Percentiles rank a stretch among this genome's conserved stretches.
Evolutionary conservation across 1,140 invertebrate genomes (phyloP).

Genomic region (Aporrectodea caliginosa): DNA sequence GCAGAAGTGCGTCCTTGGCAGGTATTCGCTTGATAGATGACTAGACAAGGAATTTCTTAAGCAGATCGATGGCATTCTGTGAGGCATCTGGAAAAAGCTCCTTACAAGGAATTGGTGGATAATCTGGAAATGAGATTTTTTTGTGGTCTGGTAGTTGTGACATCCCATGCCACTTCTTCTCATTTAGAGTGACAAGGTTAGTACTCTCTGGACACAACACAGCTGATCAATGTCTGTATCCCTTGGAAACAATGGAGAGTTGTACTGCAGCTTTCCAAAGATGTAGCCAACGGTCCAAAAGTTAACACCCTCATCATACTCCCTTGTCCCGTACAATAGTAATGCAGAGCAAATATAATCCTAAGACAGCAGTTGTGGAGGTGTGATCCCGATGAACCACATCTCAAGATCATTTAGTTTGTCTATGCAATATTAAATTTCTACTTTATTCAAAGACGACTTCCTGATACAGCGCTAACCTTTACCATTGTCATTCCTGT

Average conservation of each 20-base stretch:
- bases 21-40: conserved; percentile 73
- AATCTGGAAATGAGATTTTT: conserved; percentile 86
- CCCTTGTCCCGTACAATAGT: conserved; percentile 86
- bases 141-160: conserved; percentile 89
- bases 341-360: conserved; percentile 78
- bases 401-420: no score
- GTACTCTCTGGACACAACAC: conserved; percentile 79
- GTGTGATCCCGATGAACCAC: no score
- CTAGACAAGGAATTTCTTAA: conserved; percentile 75
- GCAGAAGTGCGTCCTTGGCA: conserved; percentile 65
- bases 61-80: conserved; percentile 68
- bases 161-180: conserved; percentile 60
- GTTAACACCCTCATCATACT: conserved; percentile 91
- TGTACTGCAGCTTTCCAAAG: conserved; percentile 85
- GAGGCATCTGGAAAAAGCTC: conserved; percentile 67
- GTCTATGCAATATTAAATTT: no score
- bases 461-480: no score
- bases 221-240: conserved; percentile 97
- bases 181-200: conserved; percentile 36
- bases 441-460: no score
- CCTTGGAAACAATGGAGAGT: conserved; percentile 85
- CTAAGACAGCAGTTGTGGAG: conserved; percentile 61
- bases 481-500: no score
- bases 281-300: conserved; percentile 97
- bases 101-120: conserved; percentile 67